Base-by-base conservation (phyloP, 2,113 vertebrate species). In the Pagrus major region DNA sequence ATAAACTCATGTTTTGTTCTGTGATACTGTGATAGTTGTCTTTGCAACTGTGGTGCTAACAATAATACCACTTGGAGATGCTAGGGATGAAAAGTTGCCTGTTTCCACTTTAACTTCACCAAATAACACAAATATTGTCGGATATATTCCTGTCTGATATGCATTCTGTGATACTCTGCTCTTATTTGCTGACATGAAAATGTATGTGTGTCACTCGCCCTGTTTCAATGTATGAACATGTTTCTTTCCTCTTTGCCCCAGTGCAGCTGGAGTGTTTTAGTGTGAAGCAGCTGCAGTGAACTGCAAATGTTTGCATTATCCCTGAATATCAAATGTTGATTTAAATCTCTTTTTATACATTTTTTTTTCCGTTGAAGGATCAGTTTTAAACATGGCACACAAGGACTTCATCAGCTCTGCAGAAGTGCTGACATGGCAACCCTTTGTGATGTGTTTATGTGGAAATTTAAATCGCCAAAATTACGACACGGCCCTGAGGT, bases 261-360 rank as follows among this genome's bases (percentile, higher is more conserved):
- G 6, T 11, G 9, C 47, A 46, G 58, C 39, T 37, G 27, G 27
- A 42, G 33, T 31, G 69, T 39, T 84, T 64, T 6, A 61, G 21
- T 6, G 31, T 46, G 15, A 66, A 56, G 35, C 23, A 23, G 47
- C 39, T 47, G 39, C 71, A 74, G 41, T 25, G 63, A 61, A 55
- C 27, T 51, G 21, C 66, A 80, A 35, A 76, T 70, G 71, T 74
- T 67, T 76, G 58, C 82, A 7, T 79, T 44, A 33, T 5, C 46
- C 31, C 23, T 47, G 15, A 60, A 69, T 64, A 47, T 69, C 27
- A 73, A 73, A 69, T 76, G 60, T 69, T 51, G 47, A 73, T 82
- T 70, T 18, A 44, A 55, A 71, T 70, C 3, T 56, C 20, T 33
- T 60, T 52, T 23, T 20, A 18, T 44, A 12, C 35, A 21, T 42